Percentiles rank a stretch among this genome's conserved stretches.
phyloP scores from a whole-genome alignment of 2,888 invertebrate species.

The Limnephilus auricula region DNA sequence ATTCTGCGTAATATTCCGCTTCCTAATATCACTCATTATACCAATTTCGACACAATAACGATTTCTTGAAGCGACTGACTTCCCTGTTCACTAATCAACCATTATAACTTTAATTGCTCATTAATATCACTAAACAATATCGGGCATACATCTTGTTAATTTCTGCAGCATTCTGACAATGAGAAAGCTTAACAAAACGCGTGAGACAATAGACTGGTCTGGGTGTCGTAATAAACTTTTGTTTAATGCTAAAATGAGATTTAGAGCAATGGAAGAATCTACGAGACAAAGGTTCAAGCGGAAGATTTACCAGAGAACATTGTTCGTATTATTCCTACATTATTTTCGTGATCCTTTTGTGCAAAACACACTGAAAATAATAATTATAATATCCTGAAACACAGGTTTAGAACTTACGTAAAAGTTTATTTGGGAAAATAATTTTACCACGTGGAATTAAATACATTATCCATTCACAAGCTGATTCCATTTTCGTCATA shows the following conservation, averaged over 20 bases:
- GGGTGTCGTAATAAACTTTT: constrained; percentile 20
- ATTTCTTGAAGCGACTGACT: not conserved
- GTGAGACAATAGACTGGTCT: not conserved
- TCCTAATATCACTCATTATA: not conserved
- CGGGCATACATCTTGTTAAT: constrained; percentile 2
- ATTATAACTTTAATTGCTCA: not conserved
- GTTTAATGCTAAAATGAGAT: constrained; percentile 12
- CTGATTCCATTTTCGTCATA: too few species aligned
- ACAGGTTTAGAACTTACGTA: not conserved
- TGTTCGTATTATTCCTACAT: constrained; percentile 9
- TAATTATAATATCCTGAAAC: not conserved
- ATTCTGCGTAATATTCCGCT: not conserved
- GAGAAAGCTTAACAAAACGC: not conserved
- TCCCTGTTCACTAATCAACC: not conserved
- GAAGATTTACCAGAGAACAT: constrained; percentile 23
- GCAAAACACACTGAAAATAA: not conserved
- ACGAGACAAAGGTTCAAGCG: constrained; percentile 6
- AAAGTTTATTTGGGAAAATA: not conserved
- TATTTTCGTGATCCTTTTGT: constrained; percentile 14
- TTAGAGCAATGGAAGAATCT: constrained; percentile 9
- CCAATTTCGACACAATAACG: not conserved
- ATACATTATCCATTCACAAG: too few species aligned
- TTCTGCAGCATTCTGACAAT: not conserved
- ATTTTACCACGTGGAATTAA: not conserved
- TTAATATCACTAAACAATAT: not conserved